Evolutionary conservation across 2,797 vertebrate genomes (phyloP).

Genomic region (Pseudochirops cupreus): DNA sequence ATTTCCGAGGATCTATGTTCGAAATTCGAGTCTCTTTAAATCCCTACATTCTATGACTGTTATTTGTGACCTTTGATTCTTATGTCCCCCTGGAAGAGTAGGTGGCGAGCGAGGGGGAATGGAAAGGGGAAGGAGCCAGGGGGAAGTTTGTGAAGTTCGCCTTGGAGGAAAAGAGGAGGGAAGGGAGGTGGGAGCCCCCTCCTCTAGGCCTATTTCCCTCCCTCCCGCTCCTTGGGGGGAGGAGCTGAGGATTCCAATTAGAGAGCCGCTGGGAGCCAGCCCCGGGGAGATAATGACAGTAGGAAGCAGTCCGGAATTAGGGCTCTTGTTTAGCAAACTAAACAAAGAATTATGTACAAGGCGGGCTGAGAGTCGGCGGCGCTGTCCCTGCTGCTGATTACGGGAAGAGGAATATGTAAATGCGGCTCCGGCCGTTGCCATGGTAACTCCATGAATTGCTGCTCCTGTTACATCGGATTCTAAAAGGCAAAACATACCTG

Average conservation of each 20-base stretch:
- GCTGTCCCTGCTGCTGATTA: constrained; percentile 79
- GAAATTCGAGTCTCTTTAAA: background rate
- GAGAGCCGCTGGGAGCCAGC: constrained; percentile 6
- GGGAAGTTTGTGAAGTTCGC: background rate
- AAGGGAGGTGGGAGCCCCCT: background rate
- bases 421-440: constrained; percentile 78
- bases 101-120: background rate
- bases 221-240: constrained; percentile 51
- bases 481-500: constrained; percentile 76
- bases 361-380: background rate
- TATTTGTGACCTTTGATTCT: background rate
- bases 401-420: constrained; percentile 80
- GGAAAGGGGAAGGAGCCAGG: background rate
- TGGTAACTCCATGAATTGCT: constrained; percentile 75
- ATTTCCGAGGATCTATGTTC: background rate
- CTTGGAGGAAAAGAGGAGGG: background rate
- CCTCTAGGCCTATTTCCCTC: background rate
- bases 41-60: background rate
- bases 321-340: background rate
- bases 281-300: constrained; percentile 8
- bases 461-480: constrained; percentile 84
- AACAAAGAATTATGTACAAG: constrained; percentile 1
- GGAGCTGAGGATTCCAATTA: background rate
- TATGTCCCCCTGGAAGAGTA: background rate
- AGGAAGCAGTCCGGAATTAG: background rate